Conservation (phyloP, 35 echinoderm and acorn worm genomes). For the Chiridota heheva region DNA sequence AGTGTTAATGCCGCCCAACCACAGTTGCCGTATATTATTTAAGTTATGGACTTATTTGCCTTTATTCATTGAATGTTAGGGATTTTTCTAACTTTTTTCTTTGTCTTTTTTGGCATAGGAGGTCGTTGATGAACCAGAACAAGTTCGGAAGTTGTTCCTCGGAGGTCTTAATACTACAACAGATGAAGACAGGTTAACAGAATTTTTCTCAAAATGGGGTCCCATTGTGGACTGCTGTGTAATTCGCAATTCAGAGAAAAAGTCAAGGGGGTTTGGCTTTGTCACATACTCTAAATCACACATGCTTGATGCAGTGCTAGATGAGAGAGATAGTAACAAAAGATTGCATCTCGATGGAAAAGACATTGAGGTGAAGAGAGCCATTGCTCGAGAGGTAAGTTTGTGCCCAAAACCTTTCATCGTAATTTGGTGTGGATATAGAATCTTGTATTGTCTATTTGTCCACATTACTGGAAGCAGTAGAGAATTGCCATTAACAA, state of each 20-base stretch:
- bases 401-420: no score
- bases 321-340: constrained; percentile 30
- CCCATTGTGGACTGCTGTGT: constrained; percentile 84
- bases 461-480: no score
- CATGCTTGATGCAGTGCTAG: constrained; percentile 63
- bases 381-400: constrained; percentile 82
- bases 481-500: no score
- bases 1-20: no score
- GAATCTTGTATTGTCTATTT: no score
- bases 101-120: no score
- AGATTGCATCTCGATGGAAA: constrained; percentile 55
- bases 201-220: constrained; percentile 73
- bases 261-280: constrained; percentile 95
- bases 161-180: constrained; percentile 80
- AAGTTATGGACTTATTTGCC: no score
- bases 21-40: no score
- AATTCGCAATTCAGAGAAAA: constrained; percentile 64
- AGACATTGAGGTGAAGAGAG: constrained; percentile 85
- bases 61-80: no score
- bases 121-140: constrained; percentile 90
- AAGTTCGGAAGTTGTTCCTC: constrained; percentile 83
- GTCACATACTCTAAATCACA: constrained; percentile 70
- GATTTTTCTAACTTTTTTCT: no score
- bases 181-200: constrained; percentile 58
- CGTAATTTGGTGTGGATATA: no score